Percentiles rank a stretch among this genome's conserved stretches.
Evolutionary conservation across 2,888 invertebrate species (phyloP).

Genomic region (Ichneumoninae sp.): DNA sequence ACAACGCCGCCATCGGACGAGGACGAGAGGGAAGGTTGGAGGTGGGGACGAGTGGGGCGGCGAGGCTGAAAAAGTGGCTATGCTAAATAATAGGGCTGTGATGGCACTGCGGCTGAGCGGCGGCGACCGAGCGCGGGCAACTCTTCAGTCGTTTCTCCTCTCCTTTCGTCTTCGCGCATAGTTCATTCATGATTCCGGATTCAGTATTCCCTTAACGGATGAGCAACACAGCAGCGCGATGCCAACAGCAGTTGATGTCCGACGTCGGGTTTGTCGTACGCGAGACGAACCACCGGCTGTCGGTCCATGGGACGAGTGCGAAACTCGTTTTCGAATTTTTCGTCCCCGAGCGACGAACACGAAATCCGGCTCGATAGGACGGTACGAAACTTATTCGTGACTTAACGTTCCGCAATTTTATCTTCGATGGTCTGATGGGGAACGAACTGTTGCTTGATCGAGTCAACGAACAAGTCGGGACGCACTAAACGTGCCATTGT

Average conservation of each 20-base stretch:
- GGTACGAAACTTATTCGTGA: background rate
- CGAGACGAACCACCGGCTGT: conserved; percentile 40
- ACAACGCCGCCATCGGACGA: conserved; percentile 80
- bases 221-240: conserved; percentile 54
- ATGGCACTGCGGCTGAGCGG: conserved; percentile 46
- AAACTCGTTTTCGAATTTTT: conserved; percentile 31
- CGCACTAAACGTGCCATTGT: background rate
- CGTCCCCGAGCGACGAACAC: background rate
- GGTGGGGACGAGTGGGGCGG: conserved; percentile 73
- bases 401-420: background rate
- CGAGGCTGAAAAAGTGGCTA: conserved; percentile 81
- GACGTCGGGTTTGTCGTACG: conserved; percentile 34
- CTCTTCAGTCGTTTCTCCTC: conserved; percentile 66
- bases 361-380: background rate
- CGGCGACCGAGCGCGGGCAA: conserved; percentile 70
- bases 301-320: conserved; percentile 26
- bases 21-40: conserved; percentile 69
- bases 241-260: conserved; percentile 20
- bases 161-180: conserved; percentile 75
- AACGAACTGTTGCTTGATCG: background rate
- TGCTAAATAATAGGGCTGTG: conserved; percentile 83
- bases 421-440: background rate
- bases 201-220: conserved; percentile 74
- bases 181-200: conserved; percentile 80
- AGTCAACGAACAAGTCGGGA: background rate